Conservation (phyloP, 2,888 invertebrate genomes). For the Pimpla rufipes region DNA sequence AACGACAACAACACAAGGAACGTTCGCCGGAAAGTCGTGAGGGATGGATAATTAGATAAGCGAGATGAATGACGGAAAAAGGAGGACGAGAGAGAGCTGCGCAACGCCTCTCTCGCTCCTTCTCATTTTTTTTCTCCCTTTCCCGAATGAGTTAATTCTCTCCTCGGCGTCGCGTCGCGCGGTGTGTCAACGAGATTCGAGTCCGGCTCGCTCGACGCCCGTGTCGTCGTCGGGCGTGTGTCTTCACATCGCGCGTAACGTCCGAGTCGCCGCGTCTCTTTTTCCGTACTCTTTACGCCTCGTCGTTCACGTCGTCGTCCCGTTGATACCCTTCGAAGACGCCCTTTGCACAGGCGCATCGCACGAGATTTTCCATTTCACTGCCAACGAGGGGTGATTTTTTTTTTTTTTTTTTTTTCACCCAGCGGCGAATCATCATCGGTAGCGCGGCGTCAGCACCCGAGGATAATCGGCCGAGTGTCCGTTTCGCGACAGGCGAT, state of each 20-base stretch:
- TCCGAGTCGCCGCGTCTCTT: constrained; percentile 5
- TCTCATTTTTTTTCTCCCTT: constrained; percentile 13
- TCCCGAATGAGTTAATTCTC: constrained; percentile 42
- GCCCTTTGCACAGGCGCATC: not conserved
- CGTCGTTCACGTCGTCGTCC: constrained; percentile 22
- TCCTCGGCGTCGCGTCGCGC: not conserved
- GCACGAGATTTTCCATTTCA: constrained; percentile 25
- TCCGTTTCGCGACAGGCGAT: constrained; percentile 20
- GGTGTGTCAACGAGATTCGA: constrained; percentile 54
- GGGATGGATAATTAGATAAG: constrained; percentile 32
- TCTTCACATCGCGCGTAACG: constrained; percentile 3
- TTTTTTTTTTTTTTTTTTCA: no score
- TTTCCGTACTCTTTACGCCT: not conserved
- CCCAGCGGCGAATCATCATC: not conserved
- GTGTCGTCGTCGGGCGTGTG: constrained; percentile 5
- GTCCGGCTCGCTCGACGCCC: constrained; percentile 60
- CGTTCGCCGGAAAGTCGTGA: constrained; percentile 18
- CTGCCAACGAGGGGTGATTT: constrained; percentile 31
- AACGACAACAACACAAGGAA: constrained; percentile 7
- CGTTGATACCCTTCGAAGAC: constrained; percentile 14
- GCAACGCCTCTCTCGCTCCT: constrained; percentile 16
- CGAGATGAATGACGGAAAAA: constrained; percentile 19
- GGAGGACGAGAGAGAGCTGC: not conserved
- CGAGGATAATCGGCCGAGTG: constrained; percentile 7
- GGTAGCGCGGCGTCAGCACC: not conserved